These are phyloP conservation scores for Pinctada fucata DNA, from an alignment of 2,888 invertebrate species.

Conservation along the genomic window DNA sequence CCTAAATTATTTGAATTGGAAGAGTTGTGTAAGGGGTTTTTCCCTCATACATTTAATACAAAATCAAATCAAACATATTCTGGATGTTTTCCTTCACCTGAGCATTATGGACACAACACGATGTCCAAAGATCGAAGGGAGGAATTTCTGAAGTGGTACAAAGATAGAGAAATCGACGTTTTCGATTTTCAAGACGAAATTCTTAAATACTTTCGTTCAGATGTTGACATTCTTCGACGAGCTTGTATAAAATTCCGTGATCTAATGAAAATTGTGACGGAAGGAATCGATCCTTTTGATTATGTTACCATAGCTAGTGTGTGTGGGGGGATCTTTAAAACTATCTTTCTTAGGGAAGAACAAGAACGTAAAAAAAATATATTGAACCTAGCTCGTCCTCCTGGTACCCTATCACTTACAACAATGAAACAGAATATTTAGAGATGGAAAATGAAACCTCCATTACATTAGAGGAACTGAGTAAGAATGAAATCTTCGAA, in stretches of 20 bases:
- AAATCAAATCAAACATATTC: conserved; percentile 42
- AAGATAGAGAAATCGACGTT: conserved; percentile 2
- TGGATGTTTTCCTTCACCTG: conserved; percentile 38
- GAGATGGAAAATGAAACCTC: conserved; percentile 6
- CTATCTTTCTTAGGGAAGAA: conserved; percentile 10
- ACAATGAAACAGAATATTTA: no score
- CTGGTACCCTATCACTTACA: no score
- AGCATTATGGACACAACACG: conserved; percentile 38
- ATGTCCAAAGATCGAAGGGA: conserved; percentile 36
- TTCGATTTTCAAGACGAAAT: conserved; percentile 51
- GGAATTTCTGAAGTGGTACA: conserved; percentile 40
- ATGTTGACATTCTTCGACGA: conserved; percentile 15
- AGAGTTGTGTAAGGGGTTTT: conserved; percentile 46
- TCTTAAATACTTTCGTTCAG: conserved; percentile 43
- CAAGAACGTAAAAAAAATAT: no score
- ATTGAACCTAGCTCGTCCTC: no score
- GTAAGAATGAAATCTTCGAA: no score
- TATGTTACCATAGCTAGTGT: conserved; percentile 30
- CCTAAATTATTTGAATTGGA: conserved; percentile 42
- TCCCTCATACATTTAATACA: conserved; percentile 48
- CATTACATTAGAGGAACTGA: neutral
- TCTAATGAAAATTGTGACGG: conserved; percentile 8
- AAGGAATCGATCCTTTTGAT: conserved; percentile 28
- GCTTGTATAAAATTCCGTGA: conserved; percentile 13
- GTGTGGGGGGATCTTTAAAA: conserved; percentile 17